phyloP scores from a whole-genome alignment of 30 jellyfish, hydroid and myxozoan species.

The Aurelia sp. region DNA sequence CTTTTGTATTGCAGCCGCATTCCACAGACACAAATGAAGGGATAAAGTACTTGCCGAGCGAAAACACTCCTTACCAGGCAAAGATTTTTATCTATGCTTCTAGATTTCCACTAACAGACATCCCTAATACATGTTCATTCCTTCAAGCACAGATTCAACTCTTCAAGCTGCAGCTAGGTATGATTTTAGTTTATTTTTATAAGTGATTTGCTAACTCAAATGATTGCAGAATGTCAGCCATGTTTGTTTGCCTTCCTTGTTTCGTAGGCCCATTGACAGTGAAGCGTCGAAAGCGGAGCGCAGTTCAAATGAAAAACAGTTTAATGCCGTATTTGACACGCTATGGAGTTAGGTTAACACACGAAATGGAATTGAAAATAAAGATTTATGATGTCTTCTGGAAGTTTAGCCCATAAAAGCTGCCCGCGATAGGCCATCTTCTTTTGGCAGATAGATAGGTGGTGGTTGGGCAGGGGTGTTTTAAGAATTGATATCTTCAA shows the following conservation, averaged over 20 bases:
- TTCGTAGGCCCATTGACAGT: slow-evolving; percentile 19
- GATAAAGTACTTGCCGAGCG: slow-evolving; percentile 4
- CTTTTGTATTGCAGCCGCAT: slow-evolving; percentile 11
- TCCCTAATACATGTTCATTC: not conserved
- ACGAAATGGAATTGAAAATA: too few species aligned
- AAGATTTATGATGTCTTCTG: too few species aligned
- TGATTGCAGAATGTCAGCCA: slow-evolving; percentile 11
- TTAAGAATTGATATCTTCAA: too few species aligned
- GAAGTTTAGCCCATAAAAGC: too few species aligned
- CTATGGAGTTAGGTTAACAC: too few species aligned
- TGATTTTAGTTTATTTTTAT: not conserved
- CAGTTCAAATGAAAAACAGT: too few species aligned
- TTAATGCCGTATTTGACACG: too few species aligned
- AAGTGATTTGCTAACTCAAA: not conserved
- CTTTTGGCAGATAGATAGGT: too few species aligned
- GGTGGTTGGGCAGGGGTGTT: too few species aligned
- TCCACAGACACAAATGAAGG: slow-evolving; percentile 30
- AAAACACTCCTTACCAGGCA: not conserved
- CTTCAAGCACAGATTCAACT: not conserved
- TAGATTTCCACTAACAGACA: not conserved
- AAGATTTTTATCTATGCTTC: too few species aligned
- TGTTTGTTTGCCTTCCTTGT: slow-evolving; percentile 44
- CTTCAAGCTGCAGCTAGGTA: not conserved
- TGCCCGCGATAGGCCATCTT: too few species aligned
- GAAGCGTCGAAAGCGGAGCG: not conserved